Evolutionary conservation across 1,140 invertebrate species (phyloP), one percentile per base, ranked within the genome.

Genomic region (Drosophila ironensis): DNA sequence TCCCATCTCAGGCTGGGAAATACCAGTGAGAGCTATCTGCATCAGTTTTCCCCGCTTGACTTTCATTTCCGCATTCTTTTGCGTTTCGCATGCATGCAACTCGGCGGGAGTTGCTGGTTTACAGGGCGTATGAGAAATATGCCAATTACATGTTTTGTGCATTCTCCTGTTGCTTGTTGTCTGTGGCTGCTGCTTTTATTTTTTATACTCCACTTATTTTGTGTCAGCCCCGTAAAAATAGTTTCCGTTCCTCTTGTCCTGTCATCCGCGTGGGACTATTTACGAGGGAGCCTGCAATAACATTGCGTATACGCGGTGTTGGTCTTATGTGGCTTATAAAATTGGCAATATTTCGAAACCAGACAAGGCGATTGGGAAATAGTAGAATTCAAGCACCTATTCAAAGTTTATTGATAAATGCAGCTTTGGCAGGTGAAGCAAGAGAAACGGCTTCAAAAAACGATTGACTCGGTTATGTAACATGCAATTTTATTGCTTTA

Each of bases 301-400:
- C 46, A 47, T 72, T 72, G 52, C 71, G 76, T 57, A 72, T 68
- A 57, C 76, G 76, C 48, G 46, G 25, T 37, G 57, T 8, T 54
- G 48, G 44, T 51, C 25, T 25, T n/a, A n/a, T 60, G 30, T 38
- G 44, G 35, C 45, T 30, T 66, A 45, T 52, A 47, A 68, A 70
- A 27, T 30, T 30, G 42, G 28, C 40, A 48, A 37, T 44, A 46
- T 28, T 22, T 12, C 27, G 20, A 14, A 20, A 8, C 20, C 11
- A 9, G 33, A 6, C 8, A 5, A 17, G 7, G 22, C 47, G 14
- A 38, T 38, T 57, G 27, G 54, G 16, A 9, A 22, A 27, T 24
- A 25, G 57, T 64, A 64, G 63, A 64, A 38, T 24, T n/a, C n/a
- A n/a, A n/a, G n/a, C n/a, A n/a, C n/a, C n/a, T n/a, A n/a, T n/a